Evolutionary conservation across 2,797 vertebrate genomes (phyloP), one percentile per base, ranked within the genome.

Genomic region (Danio choprae): DNA sequence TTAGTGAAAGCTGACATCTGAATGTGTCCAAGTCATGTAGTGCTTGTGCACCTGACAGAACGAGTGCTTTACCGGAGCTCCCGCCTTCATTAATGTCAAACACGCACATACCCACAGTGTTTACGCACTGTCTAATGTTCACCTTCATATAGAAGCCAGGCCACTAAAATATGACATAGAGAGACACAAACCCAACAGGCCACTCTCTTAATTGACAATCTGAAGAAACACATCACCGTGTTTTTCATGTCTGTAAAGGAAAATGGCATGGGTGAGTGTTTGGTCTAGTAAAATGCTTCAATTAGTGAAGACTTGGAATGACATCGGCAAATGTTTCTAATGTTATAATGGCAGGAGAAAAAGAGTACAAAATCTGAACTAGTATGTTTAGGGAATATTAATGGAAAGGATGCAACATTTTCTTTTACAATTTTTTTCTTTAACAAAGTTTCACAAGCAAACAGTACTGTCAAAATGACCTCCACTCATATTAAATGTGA

Each of bases 1-100:
- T 82, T 82, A 72, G 78, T 64, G 41, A 43, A 64, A 73, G 60
- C 50, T 80, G 78, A 80, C 69, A 73, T 72, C 68, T 48, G 60
- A 80, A 64, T 20, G 78, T 12, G 40, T n/a, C 46, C 41, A 73
- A 73, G 69, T 63, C 69, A 5, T 82, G 68, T 78, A 46, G 75
- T n/a, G 6, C 44, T 36, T 62, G 51, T 67, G 41, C 44, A 60
- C 62, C 69, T 82, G 75, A 69, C 69, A 67, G 51, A 78, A 59
- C 20, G 48, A 82, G 74, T 38, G 7, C 48, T 72, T 60, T 59
- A 67, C 29, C 40, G 60, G 69, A 82, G 53, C 62, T 62, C 56
- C 18, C 41, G 18, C 59, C 38, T 81, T 82, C 68, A 73, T 79
- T 67, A 82, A 72, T 82, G 69, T 67, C 75, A 74, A 73, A 74